Evolutionary conservation across 1,140 invertebrate genomes (phyloP), one percentile per base, ranked within the genome.

Genomic region (Procambarus clarkii): DNA sequence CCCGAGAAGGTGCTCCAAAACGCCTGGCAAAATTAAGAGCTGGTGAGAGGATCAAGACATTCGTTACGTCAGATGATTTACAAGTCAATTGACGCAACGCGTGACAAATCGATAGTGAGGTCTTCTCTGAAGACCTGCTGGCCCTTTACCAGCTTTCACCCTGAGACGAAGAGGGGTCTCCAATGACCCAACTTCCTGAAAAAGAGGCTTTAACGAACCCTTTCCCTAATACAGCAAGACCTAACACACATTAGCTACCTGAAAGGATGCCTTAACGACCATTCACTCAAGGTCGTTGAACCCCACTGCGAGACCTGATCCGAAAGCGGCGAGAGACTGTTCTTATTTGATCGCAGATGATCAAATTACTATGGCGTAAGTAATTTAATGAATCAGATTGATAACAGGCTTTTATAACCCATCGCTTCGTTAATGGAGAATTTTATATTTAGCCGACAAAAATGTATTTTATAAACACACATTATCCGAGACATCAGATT

Each of bases 31-130:
- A 54, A 45, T 83, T 44, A 83, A 83, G 81, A 83, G 60, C 21
- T 64, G 81, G 81, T 50, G 81, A 83, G 58, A 45, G 21, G 81
- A 83, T 83, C 81, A 69, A 83, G 81, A 83, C 81, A 83, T 83
- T 64, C 46, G 58, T 83, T 83, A 69, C 54, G 69, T 64, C 54
- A 21, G 54, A 64, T 83, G 81, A 83, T 83, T 69, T 83, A 83
- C 3, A 34, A 46, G 58, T 3, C 58, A 54, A 64, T 34, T 69
- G 81, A 83, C 81, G 81, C 44, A 83, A 69, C 58, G 81, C 81
- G 81, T 83, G 81, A 83, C 81, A 83, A 83, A 83, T 83, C 45
- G 81, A 54, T 44, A 60, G 50, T 83, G 58, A 83, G n/a, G 69
- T 74, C 15, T 11, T 24, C 24, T 24, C n/a, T 18, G 4, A 11